Evolutionary conservation across 1,140 invertebrate species (phyloP), one percentile per base, ranked within the genome.

Genomic region (Caenorhabditis remanei): DNA sequence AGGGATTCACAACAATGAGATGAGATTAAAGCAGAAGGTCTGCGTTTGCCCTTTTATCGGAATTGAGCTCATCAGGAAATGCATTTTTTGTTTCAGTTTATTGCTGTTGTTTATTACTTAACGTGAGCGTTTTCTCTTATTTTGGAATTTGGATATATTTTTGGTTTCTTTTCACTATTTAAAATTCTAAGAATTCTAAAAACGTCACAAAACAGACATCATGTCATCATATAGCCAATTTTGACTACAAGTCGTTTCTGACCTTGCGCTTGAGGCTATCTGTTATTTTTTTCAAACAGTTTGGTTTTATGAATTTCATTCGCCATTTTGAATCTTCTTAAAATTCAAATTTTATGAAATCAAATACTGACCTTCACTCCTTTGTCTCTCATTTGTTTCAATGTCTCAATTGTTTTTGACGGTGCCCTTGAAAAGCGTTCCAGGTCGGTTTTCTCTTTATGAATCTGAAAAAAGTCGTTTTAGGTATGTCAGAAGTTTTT

Each of bases 381-480:
- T 48, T 84, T 67, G 1, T 90, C 21, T 50, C 85, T 83, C 88
- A 90, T 46, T 14, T 79, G n/a, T 24, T 90, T 65, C 32, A 90
- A 61, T 24, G 90, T 90, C 19, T 84, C 58, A 8, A 90, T 85
- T 0, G 89, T 90, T 50, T 65, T 32, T 58, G 90, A 90, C 48
- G 90, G 32, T 5, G 53, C 86, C n/a, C 67, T 67, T 43, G 55
- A 50, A 71, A 92, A 91, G 3, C 91, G 83, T 16, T 83, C 85
- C 32, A 91, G 13, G 16, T 90, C 91, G 13, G 5, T 21, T 82
- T 86, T 87, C 13, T 92, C 90, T 40, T 85, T 92, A 83, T 91
- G 91, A 13, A 91, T 79, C 48, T 89, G 55, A 24, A 85, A 79
- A 3, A 9, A 24, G 7, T 19, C 24, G 24, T n/a, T 85, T 43